A percentile compares a stretch with the other conserved stretches of the same genome.
phyloP scores from a whole-genome alignment of 2,113 vertebrate species.

The Acrocephalus kingi region DNA sequence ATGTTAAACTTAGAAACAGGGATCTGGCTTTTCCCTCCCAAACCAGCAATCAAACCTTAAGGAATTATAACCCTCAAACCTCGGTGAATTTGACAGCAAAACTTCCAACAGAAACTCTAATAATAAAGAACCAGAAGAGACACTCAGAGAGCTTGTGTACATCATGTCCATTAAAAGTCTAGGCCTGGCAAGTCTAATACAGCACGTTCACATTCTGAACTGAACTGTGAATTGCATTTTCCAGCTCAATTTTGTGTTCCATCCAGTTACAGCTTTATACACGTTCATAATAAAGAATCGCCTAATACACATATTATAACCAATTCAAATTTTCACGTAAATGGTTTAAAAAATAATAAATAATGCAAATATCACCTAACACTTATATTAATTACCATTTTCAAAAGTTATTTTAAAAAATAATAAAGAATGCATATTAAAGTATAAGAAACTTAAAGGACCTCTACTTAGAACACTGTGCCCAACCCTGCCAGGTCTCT shows the following conservation, averaged over 20 bases:
- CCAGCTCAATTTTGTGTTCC: background rate
- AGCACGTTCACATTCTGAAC: background rate
- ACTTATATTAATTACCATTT: background rate
- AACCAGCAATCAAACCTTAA: background rate
- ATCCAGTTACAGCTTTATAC: background rate
- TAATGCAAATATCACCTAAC: background rate
- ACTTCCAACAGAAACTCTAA: background rate
- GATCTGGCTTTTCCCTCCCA: background rate
- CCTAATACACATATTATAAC: no score
- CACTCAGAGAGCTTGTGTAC: background rate
- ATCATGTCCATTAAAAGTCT: rapidly evolving
- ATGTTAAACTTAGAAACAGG: background rate
- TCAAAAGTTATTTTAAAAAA: background rate
- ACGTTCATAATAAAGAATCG: background rate
- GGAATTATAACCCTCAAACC: background rate
- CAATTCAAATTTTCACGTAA: background rate
- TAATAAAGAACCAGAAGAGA: background rate
- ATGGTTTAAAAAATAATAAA: background rate
- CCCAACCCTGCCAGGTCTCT: background rate
- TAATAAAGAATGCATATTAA: no score
- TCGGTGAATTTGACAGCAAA: rapidly evolving
- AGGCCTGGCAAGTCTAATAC: background rate
- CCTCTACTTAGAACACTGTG: background rate
- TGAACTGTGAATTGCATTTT: background rate
- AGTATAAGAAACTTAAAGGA: background rate